Evolutionary conservation across 64 coral and sea anemone species (phyloP).

Genomic region (Dendronephthya gigantea): DNA sequence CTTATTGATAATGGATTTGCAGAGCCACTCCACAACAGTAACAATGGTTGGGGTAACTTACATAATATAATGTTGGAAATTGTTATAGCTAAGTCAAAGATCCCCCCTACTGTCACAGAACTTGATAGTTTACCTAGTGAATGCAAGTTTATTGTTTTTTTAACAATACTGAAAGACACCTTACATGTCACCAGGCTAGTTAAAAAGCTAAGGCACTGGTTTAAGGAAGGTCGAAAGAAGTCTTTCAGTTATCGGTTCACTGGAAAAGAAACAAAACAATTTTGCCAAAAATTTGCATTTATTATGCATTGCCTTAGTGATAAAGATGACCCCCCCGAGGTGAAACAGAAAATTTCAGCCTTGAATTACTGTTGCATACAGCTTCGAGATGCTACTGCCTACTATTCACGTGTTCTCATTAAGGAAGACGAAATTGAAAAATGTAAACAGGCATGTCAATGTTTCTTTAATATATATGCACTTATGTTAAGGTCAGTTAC

Average conservation of each 20-base stretch:
- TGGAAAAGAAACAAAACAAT: constrained; percentile 56
- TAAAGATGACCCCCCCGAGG: constrained; percentile 23
- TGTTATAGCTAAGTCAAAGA: no score
- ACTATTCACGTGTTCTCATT: constrained; percentile 13
- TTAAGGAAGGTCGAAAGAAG: constrained; percentile 29
- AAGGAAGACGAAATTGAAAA: background rate
- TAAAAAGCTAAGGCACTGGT: constrained; percentile 42
- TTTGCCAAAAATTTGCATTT: constrained; percentile 41
- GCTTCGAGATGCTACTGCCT: constrained; percentile 47
- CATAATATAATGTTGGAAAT: no score
- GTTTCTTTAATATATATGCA: constrained; percentile 44
- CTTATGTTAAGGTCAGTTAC: constrained; percentile 30
- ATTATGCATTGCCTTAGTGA: constrained; percentile 9
- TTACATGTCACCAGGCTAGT: background rate
- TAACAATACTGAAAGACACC: background rate
- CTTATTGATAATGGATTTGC: no score
- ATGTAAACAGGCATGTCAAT: constrained; percentile 25
- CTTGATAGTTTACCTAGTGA: no score
- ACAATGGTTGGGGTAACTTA: no score
- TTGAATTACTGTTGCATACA: constrained; percentile 43
- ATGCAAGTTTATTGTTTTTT: no score
- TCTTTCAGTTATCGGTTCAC: constrained; percentile 47
- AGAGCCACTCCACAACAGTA: no score
- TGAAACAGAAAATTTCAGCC: constrained; percentile 7
- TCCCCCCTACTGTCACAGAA: no score